Base-by-base conservation (phyloP, 2,797 vertebrate genomes). In the Microchirus variegatus region DNA sequence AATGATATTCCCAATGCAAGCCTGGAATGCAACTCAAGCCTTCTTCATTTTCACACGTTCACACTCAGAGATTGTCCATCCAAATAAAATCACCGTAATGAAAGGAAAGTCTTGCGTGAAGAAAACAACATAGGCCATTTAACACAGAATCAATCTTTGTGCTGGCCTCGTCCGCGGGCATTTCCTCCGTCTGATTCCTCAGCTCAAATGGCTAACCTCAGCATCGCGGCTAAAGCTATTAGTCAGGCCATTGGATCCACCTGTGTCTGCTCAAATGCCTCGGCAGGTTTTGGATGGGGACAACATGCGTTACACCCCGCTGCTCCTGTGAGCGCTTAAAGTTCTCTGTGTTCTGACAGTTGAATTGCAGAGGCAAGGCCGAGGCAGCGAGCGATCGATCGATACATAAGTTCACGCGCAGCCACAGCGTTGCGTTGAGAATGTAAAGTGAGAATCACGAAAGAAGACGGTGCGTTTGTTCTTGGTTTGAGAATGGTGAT, bases 221-320 rank as follows among this genome's bases (percentile, higher is more conserved):
- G 72, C 3, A 26, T 78, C 66, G 65, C 62, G 10, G 47, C 70
- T 47, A 26, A 26, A 66, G 69, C 84, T 74, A 82, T 90, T 87
- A 85, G 68, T 62, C 75, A 71, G 74, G 53, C 55, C 72, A 64
- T 81, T 67, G 56, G 54, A 76, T 75, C 62, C 68, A 56, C 73
- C 56, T 55, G 49, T 44, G 9, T 78, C 57, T 79, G n/a, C 67
- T 78, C 73, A 66, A 72, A 84, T 71, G 72, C 58, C 52, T 35
- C 41, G 67, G 37, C 68, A 66, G 78, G 60, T 80, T 73, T 67
- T n/a, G 15, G 46, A 73, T 43, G 22, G 61, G 75, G 70, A 81
- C 78, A 65, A 71, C 78, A 79, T 61, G 55, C 54, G 75, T 80
- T 82, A 71, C 78, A 85, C 64, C 64, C 78, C 26, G 47, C 80